Evolutionary conservation across 2,888 invertebrate genomes (phyloP).

Genomic region (Linyphia triangularis): DNA sequence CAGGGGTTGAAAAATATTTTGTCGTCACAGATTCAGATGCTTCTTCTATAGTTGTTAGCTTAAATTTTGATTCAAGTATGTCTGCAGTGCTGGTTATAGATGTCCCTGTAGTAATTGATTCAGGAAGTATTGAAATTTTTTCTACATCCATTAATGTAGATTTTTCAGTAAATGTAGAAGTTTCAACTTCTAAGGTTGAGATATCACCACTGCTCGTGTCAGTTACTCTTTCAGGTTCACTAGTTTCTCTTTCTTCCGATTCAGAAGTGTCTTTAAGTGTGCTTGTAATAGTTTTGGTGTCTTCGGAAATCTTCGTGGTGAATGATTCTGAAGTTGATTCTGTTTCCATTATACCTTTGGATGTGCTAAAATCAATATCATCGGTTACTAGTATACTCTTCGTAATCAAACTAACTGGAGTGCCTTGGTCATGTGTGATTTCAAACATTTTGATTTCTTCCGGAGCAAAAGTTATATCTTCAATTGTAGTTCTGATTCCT

Average conservation of each 20-base stretch:
- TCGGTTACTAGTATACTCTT: neutral
- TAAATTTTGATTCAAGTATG: neutral
- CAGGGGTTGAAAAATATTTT: neutral
- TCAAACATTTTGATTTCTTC: neutral
- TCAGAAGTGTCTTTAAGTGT: neutral
- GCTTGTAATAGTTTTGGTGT: neutral
- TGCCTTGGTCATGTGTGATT: no score
- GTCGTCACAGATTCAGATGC: neutral
- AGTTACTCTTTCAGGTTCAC: neutral
- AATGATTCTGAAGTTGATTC: neutral
- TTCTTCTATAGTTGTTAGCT: neutral
- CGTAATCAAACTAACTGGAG: no score
- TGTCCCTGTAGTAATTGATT: neutral
- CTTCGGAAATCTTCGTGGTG: neutral
- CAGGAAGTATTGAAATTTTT: neutral
- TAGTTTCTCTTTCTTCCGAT: neutral
- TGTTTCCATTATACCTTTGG: neutral
- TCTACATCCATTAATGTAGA: neutral
- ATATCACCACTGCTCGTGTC: neutral
- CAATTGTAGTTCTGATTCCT: no score
- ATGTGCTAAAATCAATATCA: neutral
- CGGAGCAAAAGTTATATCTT: neutral
- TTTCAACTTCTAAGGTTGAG: neutral
- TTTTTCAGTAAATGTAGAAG: neutral
- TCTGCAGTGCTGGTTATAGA: neutral